A percentile compares a stretch with the other conserved stretches of the same genome.
These are phyloP conservation scores for Bos indicus DNA, from an alignment of 2,113 vertebrate genomes.

Conservation along the genomic window DNA sequence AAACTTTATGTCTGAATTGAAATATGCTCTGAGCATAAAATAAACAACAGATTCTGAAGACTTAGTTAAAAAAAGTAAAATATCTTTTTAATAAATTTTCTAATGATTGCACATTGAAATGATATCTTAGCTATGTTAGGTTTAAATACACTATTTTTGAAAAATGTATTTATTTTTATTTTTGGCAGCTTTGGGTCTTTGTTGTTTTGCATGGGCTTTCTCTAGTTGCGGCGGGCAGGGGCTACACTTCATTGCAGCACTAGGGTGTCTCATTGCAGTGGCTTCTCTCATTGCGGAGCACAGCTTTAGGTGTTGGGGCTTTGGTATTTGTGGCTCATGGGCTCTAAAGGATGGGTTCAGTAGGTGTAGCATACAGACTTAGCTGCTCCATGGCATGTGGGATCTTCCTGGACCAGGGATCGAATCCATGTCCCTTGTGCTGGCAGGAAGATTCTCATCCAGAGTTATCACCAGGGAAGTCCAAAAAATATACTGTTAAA, in stretches of 20 bases:
- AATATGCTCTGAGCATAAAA: background rate
- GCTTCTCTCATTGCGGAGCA: background rate
- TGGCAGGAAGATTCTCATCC: background rate
- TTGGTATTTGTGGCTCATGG: background rate
- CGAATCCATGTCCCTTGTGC: background rate
- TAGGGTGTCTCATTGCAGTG: background rate
- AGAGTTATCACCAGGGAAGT: background rate
- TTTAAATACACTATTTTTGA: background rate
- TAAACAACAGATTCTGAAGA: conserved; percentile 22
- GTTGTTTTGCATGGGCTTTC: background rate
- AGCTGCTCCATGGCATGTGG: background rate
- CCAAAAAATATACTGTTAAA: background rate
- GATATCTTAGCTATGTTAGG: background rate
- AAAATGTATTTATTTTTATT: background rate
- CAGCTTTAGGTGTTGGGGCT: background rate
- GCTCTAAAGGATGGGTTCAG: background rate
- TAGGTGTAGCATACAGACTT: background rate
- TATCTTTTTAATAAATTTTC: background rate
- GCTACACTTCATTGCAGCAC: background rate
- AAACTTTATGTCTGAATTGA: background rate
- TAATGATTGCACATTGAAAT: background rate
- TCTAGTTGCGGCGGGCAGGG: background rate
- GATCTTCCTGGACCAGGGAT: background rate
- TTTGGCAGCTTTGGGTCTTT: background rate
- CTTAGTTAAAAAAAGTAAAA: background rate